A percentile compares a stretch with the other conserved stretches of the same genome.
These are phyloP conservation scores for Solenopsis invicta DNA, from an alignment of 1,140 invertebrate species.

Conservation along the genomic window DNA sequence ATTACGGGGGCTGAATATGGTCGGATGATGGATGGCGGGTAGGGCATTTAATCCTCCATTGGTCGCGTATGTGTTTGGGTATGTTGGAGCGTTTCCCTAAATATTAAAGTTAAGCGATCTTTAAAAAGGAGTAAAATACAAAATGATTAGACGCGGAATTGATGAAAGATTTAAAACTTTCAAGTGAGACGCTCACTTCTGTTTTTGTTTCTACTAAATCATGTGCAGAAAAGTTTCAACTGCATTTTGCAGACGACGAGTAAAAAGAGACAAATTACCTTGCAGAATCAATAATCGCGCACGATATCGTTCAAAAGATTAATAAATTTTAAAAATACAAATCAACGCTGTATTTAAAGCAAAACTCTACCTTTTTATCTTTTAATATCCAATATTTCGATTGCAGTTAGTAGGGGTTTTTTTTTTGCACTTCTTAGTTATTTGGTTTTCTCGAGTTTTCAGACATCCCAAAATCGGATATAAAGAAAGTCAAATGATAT, in stretches of 20 bases:
- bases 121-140: not conserved
- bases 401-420: not conserved
- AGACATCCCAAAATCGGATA: not conserved
- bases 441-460: not conserved
- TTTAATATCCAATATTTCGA: not conserved
- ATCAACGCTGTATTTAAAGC: not conserved
- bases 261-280: not conserved
- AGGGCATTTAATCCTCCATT: slow-evolving; percentile 35
- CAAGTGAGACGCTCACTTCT: not conserved
- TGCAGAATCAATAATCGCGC: not conserved
- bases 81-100: slow-evolving; percentile 2
- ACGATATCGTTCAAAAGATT: not conserved
- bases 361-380: slow-evolving; percentile 9
- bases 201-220: slow-evolving; percentile 18
- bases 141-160: not conserved
- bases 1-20: slow-evolving; percentile 32
- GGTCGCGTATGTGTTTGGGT: not conserved
- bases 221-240: not conserved
- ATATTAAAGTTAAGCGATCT: slow-evolving; percentile 36
- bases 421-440: not conserved
- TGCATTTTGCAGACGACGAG: not conserved
- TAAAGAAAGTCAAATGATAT: not conserved
- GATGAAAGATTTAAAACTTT: not conserved
- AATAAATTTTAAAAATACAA: not conserved
- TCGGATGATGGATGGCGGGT: slow-evolving; percentile 36